Base-by-base conservation (phyloP, 2,113 vertebrate genomes). In the Paralichthys olivaceus region DNA sequence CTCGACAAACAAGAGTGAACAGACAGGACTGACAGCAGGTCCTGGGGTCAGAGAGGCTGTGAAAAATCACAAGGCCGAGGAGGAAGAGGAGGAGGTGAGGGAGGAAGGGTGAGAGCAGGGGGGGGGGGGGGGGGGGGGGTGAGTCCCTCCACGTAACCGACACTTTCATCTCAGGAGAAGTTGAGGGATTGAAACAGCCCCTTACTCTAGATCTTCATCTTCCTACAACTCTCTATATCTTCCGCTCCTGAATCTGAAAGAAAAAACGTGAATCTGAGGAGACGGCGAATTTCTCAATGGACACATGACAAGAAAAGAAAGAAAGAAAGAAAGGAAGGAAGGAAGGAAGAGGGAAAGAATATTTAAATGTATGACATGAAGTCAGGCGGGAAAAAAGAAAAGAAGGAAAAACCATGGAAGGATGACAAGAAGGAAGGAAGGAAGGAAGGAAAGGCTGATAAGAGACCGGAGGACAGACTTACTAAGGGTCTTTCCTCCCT, bases 401-500 rank as follows among this genome's bases (percentile, higher is more conserved):
- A 80, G 56, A n/a, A 34, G 26, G 40, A 66, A 25, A 29, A 32
- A 71, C 13, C 29, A 72, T 67, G 77, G 55, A 17, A 56, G 63
- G 32, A 83, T 47, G 62, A 74, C 32, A 49, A 75, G 77, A 77
- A 54, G 68, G 84, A 85, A 80, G 73, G 64, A 83, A 86, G 89
- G 66, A 86, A 72, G 79, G 88, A 19, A 49, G 19, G 45, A 19
- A 1, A 73, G 85, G 71, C 57, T 88, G 90, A 90, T 45, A n/a
- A 80, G 83, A 90, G 80, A 84, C 81, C 69, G 89, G 89, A 89
- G 90, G 89, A 89, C 89, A 90, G 93, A 95, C 94, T 95, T 95
- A 95, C 94, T 95, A 95, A 94, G 93, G 91, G 89, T 92, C 93
- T 94, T 94, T 94, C 90, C 92, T 92, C 91, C 91, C 92, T 92